Percentiles rank a stretch among this genome's conserved stretches.
These are phyloP conservation scores for Eciton burchellii DNA, from an alignment of 1,140 invertebrate genomes.

Conservation along the genomic window DNA sequence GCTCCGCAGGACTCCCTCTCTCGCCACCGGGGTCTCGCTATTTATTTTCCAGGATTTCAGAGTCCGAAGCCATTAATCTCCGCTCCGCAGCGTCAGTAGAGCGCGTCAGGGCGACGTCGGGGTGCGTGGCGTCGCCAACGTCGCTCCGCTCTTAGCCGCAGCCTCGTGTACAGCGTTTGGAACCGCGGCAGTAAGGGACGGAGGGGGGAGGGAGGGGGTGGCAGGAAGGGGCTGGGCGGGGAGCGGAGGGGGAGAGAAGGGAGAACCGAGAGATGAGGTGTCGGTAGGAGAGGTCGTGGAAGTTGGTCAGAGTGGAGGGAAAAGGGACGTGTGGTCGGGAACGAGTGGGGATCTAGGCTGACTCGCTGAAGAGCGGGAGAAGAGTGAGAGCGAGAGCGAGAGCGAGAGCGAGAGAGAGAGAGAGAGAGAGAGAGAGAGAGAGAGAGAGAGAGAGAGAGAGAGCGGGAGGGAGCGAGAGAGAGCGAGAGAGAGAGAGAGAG, in stretches of 20 bases:
- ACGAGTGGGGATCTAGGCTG: conserved; percentile 54
- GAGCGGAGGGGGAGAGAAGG: conserved; percentile 34
- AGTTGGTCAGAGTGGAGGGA: conserved; percentile 60
- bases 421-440: conserved; percentile 1
- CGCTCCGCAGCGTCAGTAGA: conserved; percentile 82
- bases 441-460: too few relatives aligned
- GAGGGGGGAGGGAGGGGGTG: conserved; percentile 38
- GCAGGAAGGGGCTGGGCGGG: too few relatives aligned
- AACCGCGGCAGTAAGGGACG: conserved; percentile 35
- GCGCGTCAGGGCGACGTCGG: conserved; percentile 84
- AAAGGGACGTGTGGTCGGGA: conserved; percentile 55
- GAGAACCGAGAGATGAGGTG: conserved; percentile 58
- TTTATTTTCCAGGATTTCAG: conserved; percentile 85
- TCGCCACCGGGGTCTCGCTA: conserved; percentile 80
- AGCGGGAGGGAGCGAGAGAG: conserved; percentile 3
- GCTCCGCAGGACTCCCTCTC: conserved; percentile 76
- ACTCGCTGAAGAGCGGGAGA: conserved; percentile 46
- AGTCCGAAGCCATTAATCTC: conserved; percentile 85
- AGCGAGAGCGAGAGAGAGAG: too few relatives aligned
- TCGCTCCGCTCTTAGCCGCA: conserved; percentile 79
- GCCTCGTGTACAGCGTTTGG: conserved; percentile 70
- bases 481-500: neutral
- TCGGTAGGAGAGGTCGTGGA: conserved; percentile 53
- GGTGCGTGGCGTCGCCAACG: conserved; percentile 81
- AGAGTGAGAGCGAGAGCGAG: too few relatives aligned